A percentile compares a stretch with the other conserved stretches of the same genome.
Evolutionary conservation across 2,888 invertebrate species (phyloP).

Genomic region (Pilophorus perplexus): DNA sequence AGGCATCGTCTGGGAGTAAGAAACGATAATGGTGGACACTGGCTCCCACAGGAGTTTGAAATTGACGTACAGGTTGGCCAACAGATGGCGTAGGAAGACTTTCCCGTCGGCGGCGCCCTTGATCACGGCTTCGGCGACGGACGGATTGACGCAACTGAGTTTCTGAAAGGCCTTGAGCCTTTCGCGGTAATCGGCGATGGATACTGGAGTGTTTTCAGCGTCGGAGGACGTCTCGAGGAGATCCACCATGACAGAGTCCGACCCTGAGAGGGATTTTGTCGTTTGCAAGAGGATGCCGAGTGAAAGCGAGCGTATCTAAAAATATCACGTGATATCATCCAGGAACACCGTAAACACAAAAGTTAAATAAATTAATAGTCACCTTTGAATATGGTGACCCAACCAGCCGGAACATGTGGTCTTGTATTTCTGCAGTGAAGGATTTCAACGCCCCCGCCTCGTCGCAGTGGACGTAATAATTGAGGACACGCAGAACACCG

Average conservation of each 20-base stretch:
- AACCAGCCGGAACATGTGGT: constrained; percentile 59
- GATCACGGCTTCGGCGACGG: constrained; percentile 12
- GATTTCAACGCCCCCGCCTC: constrained; percentile 50
- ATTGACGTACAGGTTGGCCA: constrained; percentile 80
- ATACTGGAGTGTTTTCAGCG: constrained; percentile 68
- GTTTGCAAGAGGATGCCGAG: not conserved
- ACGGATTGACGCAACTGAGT: constrained; percentile 56
- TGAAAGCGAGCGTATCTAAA: too few relatives aligned
- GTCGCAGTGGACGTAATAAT: constrained; percentile 58
- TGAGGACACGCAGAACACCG: constrained; percentile 57
- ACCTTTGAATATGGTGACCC: constrained; percentile 66
- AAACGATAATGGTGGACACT: constrained; percentile 68
- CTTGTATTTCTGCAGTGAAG: constrained; percentile 54
- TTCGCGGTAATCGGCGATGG: constrained; percentile 76
- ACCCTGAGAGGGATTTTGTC: not conserved
- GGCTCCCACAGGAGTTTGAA: constrained; percentile 90
- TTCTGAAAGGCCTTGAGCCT: constrained; percentile 72
- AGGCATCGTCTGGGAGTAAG: constrained; percentile 65
- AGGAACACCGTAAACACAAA: too few relatives aligned
- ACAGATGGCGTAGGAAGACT: constrained; percentile 71
- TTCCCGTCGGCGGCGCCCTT: constrained; percentile 47
- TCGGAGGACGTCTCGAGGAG: constrained; percentile 67
- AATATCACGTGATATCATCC: too few relatives aligned
- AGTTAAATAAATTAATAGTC: too few relatives aligned
- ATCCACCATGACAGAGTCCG: constrained; percentile 48